Percentiles rank a stretch among this genome's conserved stretches.
Conservation (phyloP, 64 coral and sea anemone genomes). For the Stichodactyla mertensii region DNA sequence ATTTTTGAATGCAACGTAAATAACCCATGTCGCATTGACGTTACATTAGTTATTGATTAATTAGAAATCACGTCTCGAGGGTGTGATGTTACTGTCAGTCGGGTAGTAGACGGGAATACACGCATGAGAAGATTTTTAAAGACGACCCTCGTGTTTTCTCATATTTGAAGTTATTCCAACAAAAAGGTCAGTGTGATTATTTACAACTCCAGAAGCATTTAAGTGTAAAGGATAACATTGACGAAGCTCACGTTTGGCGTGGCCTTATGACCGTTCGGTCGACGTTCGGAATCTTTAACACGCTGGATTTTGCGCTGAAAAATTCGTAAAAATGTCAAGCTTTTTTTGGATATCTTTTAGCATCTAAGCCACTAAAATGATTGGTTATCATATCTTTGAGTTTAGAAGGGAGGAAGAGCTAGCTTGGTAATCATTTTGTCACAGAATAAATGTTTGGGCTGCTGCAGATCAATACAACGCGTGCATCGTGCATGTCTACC, state of each 20-base stretch:
- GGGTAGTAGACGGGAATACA: not conserved
- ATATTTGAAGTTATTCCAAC: not conserved
- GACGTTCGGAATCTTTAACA: not conserved
- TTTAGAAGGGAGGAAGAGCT: not conserved
- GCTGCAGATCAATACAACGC: not conserved
- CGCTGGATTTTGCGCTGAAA: not conserved
- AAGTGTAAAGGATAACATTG: not conserved
- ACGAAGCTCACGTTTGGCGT: not conserved
- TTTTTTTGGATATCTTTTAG: not conserved
- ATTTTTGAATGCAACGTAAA: not conserved
- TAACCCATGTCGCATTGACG: not conserved
- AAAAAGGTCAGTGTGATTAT: not conserved
- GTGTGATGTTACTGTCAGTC: not conserved
- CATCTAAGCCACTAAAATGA: not conserved
- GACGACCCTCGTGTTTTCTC: not conserved
- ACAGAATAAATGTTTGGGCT: not conserved
- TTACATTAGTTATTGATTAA: not conserved
- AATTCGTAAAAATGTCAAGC: slow-evolving; percentile 1
- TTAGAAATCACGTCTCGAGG: not conserved
- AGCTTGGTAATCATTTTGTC: not conserved
- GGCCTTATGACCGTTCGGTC: not conserved
- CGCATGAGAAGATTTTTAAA: not conserved
- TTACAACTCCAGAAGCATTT: not conserved
- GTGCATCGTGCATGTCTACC: not conserved
- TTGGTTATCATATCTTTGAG: not conserved